Percentiles rank a stretch among this genome's conserved stretches.
These are phyloP conservation scores for Ormia ochracea DNA, from an alignment of 2,888 invertebrate genomes.

Conservation along the genomic window DNA sequence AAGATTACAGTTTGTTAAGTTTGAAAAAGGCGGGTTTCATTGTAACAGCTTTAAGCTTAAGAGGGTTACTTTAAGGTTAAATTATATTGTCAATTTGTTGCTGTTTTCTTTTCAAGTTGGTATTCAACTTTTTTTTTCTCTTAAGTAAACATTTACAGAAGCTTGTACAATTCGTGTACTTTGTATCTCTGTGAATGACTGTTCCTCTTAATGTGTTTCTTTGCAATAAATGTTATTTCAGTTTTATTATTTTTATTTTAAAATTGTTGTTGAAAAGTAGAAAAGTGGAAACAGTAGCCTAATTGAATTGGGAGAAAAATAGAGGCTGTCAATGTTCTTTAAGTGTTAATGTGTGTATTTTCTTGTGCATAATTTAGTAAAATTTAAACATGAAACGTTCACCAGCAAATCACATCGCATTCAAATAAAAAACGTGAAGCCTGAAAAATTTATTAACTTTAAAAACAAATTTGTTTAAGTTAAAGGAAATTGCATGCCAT, in stretches of 20 bases:
- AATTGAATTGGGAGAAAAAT: conserved; percentile 53
- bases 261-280: conserved; percentile 16
- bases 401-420: conserved; percentile 16
- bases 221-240: neutral
- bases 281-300: conserved; percentile 49
- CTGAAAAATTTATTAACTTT: conserved; percentile 41
- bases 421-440: conserved; percentile 40
- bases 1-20: conserved; percentile 6
- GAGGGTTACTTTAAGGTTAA: conserved; percentile 63
- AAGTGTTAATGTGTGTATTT: conserved; percentile 44
- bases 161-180: conserved; percentile 43
- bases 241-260: conserved; percentile 5
- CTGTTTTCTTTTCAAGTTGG: conserved; percentile 12
- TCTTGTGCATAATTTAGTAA: conserved; percentile 30
- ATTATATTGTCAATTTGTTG: conserved; percentile 65
- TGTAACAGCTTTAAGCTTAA: conserved; percentile 35
- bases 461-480: conserved; percentile 34
- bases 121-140: neutral
- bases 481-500: conserved; percentile 31
- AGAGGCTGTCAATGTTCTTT: conserved; percentile 45
- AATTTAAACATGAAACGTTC: conserved; percentile 45
- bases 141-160: conserved; percentile 48
- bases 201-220: neutral
- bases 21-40: conserved; percentile 54
- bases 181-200: conserved; percentile 12